phyloP scores from a whole-genome alignment of 2,888 invertebrate species.

The Clanis bilineata region DNA sequence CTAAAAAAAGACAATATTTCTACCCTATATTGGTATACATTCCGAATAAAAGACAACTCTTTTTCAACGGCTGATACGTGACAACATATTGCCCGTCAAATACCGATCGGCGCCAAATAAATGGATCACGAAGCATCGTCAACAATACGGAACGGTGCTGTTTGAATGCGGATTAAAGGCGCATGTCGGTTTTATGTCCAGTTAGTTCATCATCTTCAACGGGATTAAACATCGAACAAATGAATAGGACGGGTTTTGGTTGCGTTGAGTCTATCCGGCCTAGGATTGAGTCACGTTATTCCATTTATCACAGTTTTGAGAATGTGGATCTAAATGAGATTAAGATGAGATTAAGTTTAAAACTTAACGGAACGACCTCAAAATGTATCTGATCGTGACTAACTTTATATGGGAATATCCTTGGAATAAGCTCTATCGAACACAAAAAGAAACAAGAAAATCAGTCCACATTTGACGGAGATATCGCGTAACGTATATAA shows the following conservation, averaged over 20 bases:
- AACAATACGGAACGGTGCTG: conserved; percentile 3
- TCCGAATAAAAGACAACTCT: not conserved
- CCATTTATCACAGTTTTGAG: too few species aligned
- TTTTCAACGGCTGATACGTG: not conserved
- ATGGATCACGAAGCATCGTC: not conserved
- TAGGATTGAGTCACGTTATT: not conserved
- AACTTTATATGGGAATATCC: too few species aligned
- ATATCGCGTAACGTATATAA: too few species aligned
- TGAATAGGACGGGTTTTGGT: not conserved
- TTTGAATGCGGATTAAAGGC: conserved; percentile 3
- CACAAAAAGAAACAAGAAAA: too few species aligned
- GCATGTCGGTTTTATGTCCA: conserved; percentile 1
- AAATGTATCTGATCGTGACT: too few species aligned
- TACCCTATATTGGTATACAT: too few species aligned
- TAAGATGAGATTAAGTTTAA: too few species aligned
- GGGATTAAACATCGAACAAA: not conserved
- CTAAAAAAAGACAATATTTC: too few species aligned
- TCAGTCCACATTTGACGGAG: too few species aligned
- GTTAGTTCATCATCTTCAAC: conserved; percentile 8
- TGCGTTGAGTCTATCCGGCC: not conserved
- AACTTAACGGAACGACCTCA: too few species aligned
- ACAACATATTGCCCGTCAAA: not conserved
- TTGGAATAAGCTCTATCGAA: too few species aligned
- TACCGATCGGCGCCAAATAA: not conserved
- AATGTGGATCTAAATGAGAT: too few species aligned